Evolutionary conservation across 2,797 vertebrate species (phyloP).

Genomic region (Threskiornis aethiopicus): DNA sequence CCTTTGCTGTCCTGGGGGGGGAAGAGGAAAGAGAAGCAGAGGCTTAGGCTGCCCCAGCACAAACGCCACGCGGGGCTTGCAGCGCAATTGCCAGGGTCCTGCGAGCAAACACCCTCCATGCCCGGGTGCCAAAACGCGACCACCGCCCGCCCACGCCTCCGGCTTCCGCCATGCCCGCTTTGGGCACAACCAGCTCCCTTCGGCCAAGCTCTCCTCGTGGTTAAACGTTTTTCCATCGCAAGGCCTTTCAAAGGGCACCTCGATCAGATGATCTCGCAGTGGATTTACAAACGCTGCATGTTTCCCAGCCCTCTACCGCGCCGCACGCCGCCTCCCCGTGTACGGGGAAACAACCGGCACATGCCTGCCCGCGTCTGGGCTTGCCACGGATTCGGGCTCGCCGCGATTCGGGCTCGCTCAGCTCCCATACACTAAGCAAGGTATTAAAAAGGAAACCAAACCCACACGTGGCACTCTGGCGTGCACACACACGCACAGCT

Average conservation of each 20-base stretch:
- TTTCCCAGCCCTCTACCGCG: neutral
- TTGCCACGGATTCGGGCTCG: neutral
- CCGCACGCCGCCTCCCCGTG: neutral
- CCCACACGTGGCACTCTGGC: neutral
- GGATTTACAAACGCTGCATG: accelerated
- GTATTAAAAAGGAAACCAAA: neutral
- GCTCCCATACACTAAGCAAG: neutral
- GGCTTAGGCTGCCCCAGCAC: neutral
- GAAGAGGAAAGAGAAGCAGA: neutral
- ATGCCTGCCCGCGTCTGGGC: neutral
- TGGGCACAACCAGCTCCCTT: neutral
- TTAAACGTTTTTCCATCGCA: neutral
- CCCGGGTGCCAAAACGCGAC: neutral
- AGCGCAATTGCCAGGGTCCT: neutral
- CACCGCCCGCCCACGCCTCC: accelerated
- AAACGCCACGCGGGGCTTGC: neutral
- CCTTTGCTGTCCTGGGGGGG: constrained; percentile 73
- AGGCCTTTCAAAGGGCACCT: neutral
- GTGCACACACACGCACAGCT: neutral
- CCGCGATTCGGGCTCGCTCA: neutral
- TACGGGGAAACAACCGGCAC: neutral
- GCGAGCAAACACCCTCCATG: neutral
- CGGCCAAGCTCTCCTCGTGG: neutral
- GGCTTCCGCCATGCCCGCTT: neutral
- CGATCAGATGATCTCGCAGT: accelerated